Evolutionary conservation across 2,797 vertebrate genomes (phyloP), one percentile per base, ranked within the genome.

Genomic region (Cyclopterus lumpus): DNA sequence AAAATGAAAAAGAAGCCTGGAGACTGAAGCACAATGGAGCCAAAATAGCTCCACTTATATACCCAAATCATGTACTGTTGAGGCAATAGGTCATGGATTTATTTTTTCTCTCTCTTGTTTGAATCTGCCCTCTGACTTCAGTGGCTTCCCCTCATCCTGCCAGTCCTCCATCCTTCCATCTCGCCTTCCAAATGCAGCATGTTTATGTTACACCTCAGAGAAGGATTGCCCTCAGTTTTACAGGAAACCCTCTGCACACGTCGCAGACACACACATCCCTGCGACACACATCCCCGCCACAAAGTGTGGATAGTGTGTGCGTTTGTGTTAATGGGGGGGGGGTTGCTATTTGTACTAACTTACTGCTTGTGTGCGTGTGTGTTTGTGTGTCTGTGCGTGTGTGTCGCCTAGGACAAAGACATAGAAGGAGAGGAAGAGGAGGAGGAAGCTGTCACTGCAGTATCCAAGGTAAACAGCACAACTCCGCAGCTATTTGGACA

Each of bases 391-490:
- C 38, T 48, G 55, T 71, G 7, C 79, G 30, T 83, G 61, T 88
- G 63, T 89, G 64, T 90, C 59, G 12, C 91, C 62, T 8, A 96
- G 96, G 96, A 95, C 93, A 96, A 96, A 94, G 95, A 96, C 85
- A 90, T 93, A 71, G 93, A 95, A 90, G 95, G 94, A 88, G 93
- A 90, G 81, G 91, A 92, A 84, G 91, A 91, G 38, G 38, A 40
- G 72, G 92, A 92, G 90, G 95, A 96, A 88, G 89, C 92, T 75
- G 91, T 90, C 87, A 94, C 94, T 79, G 92, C 93, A 58, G 91
- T 93, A 81, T 94, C 95, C 88, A 97, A 97, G 96, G 96, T 97
- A 96, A 94, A 93, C 86, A 83, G 36, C 73, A 55, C 63, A 53
- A 62, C 77, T 54, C 80, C 42, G 55, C 78, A 81, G 59, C 42